phyloP scores from a whole-genome alignment of 2,888 invertebrate genomes.

The Trypoxylon attenuatum region DNA sequence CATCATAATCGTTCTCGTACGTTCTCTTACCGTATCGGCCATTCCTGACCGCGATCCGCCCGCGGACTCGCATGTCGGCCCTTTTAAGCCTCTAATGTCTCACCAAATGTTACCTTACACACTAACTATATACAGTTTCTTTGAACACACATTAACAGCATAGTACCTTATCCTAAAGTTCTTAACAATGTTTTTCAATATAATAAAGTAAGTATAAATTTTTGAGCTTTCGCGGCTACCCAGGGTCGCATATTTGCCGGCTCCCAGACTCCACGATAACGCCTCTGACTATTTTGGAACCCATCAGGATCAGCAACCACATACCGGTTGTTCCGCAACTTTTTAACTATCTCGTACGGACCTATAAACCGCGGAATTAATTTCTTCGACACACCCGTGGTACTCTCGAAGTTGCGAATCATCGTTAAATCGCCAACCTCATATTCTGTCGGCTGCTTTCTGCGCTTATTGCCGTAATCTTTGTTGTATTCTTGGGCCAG shows the following conservation, averaged over 20 bases:
- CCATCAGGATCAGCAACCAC: neutral
- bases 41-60: too few species aligned
- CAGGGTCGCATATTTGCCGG: neutral
- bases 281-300: neutral
- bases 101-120: too few species aligned
- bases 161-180: too few species aligned
- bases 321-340: conserved; percentile 6
- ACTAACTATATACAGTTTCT: too few species aligned
- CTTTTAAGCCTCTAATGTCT: too few species aligned
- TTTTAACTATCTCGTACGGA: conserved; percentile 8
- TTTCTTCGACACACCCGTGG: conserved; percentile 6
- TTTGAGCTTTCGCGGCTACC: neutral
- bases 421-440: conserved; percentile 3
- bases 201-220: too few species aligned
- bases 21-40: too few species aligned
- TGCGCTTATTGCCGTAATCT: conserved; percentile 3
- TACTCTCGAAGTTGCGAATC: conserved; percentile 15
- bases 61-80: too few species aligned
- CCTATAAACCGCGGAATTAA: conserved; percentile 10
- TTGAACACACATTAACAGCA: too few species aligned
- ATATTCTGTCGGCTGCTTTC: conserved; percentile 8
- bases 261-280: neutral
- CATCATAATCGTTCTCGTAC: too few species aligned
- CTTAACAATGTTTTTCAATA: too few species aligned
- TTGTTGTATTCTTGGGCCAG: neutral